Evolutionary conservation across 1,140 invertebrate species (phyloP), one percentile per base, ranked within the genome.

Genomic region (Papilio aristodemus): DNA sequence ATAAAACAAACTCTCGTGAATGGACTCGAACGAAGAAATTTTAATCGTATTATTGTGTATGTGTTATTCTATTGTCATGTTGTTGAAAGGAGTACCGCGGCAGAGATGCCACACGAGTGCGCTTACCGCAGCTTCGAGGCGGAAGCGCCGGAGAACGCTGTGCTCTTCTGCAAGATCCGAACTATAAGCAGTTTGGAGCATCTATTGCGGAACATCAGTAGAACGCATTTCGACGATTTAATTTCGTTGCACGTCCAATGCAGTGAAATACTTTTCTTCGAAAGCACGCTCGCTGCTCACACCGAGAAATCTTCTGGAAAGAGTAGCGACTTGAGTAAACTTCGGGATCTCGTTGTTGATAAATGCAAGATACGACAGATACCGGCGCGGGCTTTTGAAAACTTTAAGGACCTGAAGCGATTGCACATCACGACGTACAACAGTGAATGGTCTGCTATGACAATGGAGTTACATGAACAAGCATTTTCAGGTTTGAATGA

Each of bases 401-500:
- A 94, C 54, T 93, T 96, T 38, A 92, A 92, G 71, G 94, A 95
- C 75, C 88, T 97, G 5, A 93, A 94, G 66, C 93, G 92, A 60
- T 86, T 97, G 17, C 93, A 94, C 3, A 85, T 97, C 71, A 93
- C 94, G 14, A 96, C 96, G 41, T 94, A 94, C 81, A 97, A 97
- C 83, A 95, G 94, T 73, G 95, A 96, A 80, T 96, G 96, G 95
- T 95, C 95, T 1, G 93, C 95, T 27, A 95, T 96, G 93, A 94
- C 94, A 25, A 93, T 97, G 87, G 95, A 95, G 74, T 84, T 97
- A n/a, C 92, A 95, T 76, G 91, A 94, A 22, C 94, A 95, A 72
- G 94, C 95, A 67, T 93, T 97, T 64, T 86, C 93, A 11, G 94
- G 95, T 8, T 89, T 97, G 67, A 92, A 93, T 46, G 93, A 95